These are phyloP conservation scores for Scaptodrosophila lebanonensis DNA, from an alignment of 1,140 invertebrate genomes.

Conservation along the genomic window DNA sequence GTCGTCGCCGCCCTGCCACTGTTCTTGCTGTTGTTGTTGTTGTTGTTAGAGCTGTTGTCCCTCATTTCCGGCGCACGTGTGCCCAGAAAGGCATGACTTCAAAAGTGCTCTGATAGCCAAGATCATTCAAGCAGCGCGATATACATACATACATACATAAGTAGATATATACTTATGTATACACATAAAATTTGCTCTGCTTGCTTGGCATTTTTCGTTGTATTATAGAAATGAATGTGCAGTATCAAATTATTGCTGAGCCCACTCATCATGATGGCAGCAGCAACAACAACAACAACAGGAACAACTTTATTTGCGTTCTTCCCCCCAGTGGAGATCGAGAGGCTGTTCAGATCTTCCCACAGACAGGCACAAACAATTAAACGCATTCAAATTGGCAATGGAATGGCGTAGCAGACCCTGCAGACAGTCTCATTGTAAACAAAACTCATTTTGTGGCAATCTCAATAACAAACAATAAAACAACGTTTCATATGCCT, in stretches of 20 bases:
- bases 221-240: constrained; percentile 15
- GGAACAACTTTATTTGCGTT: constrained; percentile 15
- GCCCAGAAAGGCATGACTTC: constrained; percentile 41
- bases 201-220: constrained; percentile 11
- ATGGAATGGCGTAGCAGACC: too few species aligned
- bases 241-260: constrained; percentile 25
- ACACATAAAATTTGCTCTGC: constrained; percentile 1
- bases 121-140: too few species aligned
- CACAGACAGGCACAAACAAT: too few species aligned
- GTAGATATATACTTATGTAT: too few species aligned
- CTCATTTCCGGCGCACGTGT: constrained; percentile 64
- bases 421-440: too few species aligned
- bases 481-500: too few species aligned
- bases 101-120: constrained; percentile 22
- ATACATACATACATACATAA: too few species aligned
- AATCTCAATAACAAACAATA: too few species aligned
- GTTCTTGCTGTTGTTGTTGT: not conserved
- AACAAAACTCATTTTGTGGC: too few species aligned
- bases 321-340: constrained; percentile 28
- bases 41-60: constrained; percentile 3
- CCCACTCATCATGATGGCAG: constrained; percentile 1
- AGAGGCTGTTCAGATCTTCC: too few species aligned
- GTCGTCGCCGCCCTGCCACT: constrained; percentile 26
- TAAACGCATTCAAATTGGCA: constrained; percentile 60
- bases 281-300: not conserved